Evolutionary conservation across 2,113 vertebrate genomes (phyloP).

Genomic region (Piaya cayana): DNA sequence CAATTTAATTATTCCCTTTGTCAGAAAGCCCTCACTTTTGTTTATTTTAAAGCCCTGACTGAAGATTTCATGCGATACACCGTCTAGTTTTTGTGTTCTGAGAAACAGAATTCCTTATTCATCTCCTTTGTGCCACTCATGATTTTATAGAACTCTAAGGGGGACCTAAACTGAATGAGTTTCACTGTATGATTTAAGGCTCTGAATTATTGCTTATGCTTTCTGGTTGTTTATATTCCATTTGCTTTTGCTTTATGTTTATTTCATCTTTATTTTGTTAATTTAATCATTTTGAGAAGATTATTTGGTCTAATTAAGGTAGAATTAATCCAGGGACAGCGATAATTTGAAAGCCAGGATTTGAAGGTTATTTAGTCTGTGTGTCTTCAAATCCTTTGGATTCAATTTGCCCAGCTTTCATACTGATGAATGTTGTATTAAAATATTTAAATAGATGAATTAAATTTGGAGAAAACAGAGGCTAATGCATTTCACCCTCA

Average conservation of each 20-base stretch:
- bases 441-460: constrained; percentile 68
- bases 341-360: constrained; percentile 45
- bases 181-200: background rate
- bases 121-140: background rate
- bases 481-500: constrained; percentile 56
- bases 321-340: constrained; percentile 54
- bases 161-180: background rate
- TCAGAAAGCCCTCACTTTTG: background rate
- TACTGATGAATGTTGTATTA: constrained; percentile 56
- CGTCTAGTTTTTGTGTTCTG: background rate
- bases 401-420: constrained; percentile 60
- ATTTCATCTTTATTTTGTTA: constrained; percentile 53
- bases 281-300: constrained; percentile 45
- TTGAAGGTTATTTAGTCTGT: constrained; percentile 63
- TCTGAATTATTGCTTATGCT: background rate
- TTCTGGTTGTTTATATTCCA: constrained; percentile 2
- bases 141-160: background rate
- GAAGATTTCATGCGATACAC: background rate
- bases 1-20: background rate
- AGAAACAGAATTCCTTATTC: background rate
- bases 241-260: constrained; percentile 41
- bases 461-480: constrained; percentile 59
- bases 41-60: background rate
- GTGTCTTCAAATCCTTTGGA: constrained; percentile 58
- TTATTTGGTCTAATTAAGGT: constrained; percentile 59